Percentiles rank a stretch among this genome's conserved stretches.
These are phyloP conservation scores for Cryptocephalus primarius DNA, from an alignment of 2,888 invertebrate species.

Conservation along the genomic window DNA sequence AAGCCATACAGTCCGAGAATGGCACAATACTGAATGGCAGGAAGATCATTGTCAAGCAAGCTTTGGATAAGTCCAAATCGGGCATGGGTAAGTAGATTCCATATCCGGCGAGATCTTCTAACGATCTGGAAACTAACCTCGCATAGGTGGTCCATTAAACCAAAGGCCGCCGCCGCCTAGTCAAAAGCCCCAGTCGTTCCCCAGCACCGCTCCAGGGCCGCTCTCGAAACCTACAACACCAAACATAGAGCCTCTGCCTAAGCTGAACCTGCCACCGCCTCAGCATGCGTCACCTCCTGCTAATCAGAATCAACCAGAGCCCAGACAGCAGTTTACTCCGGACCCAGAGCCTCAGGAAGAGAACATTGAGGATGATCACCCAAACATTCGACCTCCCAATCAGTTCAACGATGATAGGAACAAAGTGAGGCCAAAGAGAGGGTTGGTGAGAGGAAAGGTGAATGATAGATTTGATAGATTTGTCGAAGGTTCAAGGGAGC, in stretches of 20 bases:
- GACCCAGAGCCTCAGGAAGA: conserved; percentile 11
- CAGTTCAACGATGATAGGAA: conserved; percentile 12
- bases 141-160: too few species aligned
- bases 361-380: conserved; percentile 12
- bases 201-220: not conserved
- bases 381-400: conserved; percentile 18
- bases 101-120: too few species aligned
- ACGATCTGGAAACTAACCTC: too few species aligned
- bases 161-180: too few species aligned
- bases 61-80: conserved; percentile 35
- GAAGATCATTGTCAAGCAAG: conserved; percentile 53
- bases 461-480: conserved; percentile 10
- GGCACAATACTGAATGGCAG: conserved; percentile 62
- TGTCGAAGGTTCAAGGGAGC: not conserved
- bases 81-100: conserved; percentile 2
- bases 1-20: conserved; percentile 62
- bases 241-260: not conserved
- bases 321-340: conserved; percentile 1
- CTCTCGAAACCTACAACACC: conserved; percentile 2
- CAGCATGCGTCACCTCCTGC: conserved; percentile 1
- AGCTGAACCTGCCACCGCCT: conserved; percentile 3
- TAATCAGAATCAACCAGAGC: conserved; percentile 3
- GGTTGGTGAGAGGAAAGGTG: conserved; percentile 4
- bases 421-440: not conserved
- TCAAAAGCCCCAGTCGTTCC: too few species aligned